Base-by-base conservation (phyloP, 2,797 vertebrate genomes). In the Alfaro cultratus region DNA sequence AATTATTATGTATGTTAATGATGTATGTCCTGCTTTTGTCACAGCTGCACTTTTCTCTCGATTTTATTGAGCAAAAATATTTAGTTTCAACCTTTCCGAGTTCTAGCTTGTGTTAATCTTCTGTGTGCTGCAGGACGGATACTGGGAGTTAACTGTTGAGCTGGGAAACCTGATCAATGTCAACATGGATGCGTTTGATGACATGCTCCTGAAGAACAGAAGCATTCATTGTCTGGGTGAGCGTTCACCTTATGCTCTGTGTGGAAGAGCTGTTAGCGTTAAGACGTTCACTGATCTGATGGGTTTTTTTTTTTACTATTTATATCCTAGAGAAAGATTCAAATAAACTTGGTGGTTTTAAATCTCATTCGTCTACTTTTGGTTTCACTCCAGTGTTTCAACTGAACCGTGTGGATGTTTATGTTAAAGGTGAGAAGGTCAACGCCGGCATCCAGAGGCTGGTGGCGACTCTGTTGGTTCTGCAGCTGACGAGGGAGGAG, bases 171-270 rank as follows among this genome's bases (percentile, higher is more conserved):
- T 96, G 49, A 78, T 98, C 34, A 85, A 92, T 2, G 78, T 97
- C 75, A 83, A 97, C 43, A 83, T 94, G 10, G 85, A 93, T 76
- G 46, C 86, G 84, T 95, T 98, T 81, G 92, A 89, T 73, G 90
- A 96, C 51, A 86, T 84, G 51, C 96, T 96, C 86, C 95, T 97
- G 83, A 91, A 94, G 77, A 90, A 93, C 88, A 97, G 94, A 88
- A 97, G 96, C 86, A 97, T 98, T 92, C 71, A 16, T 15, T 97
- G 97, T 85, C 93, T 98, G 34, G 97, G 97, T 97, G 82, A 83
- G 82, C 1, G 43, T 34, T 62, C 53, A 64, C 18, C 0, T 53
- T 53, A 51, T 0, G 0, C 49, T 51, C 0, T 51, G 49, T 53
- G 49, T 26, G 10, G 4, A 34, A 34, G 29, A 62, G 4, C 5